These are phyloP conservation scores for Cyclargus thomasi DNA, from an alignment of 1,140 invertebrate genomes.

Conservation along the genomic window DNA sequence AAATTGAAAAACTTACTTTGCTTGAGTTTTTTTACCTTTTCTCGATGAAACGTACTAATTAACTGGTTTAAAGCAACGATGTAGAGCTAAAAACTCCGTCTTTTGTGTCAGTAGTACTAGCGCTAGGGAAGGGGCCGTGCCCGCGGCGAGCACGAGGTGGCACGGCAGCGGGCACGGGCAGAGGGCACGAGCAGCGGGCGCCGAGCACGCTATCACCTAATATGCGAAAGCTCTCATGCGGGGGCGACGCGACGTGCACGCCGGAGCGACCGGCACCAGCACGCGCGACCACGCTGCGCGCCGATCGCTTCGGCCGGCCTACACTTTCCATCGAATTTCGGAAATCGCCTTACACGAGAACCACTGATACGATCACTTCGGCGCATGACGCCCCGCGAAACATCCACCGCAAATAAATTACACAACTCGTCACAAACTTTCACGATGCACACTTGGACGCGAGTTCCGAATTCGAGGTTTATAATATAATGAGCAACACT, in stretches of 20 bases:
- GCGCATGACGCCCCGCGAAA: constrained; percentile 25
- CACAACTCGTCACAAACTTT: constrained; percentile 68
- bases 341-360: constrained; percentile 52
- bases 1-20: too few species aligned
- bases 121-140: too few species aligned
- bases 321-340: constrained; percentile 68
- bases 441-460: constrained; percentile 63
- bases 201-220: constrained; percentile 36
- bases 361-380: constrained; percentile 42
- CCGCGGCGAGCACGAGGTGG: too few species aligned
- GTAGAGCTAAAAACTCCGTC: background rate
- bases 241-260: constrained; percentile 34
- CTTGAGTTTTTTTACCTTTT: background rate
- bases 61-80: background rate
- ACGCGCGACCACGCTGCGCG: constrained; percentile 37
- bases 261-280: constrained; percentile 42
- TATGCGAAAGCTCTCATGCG: constrained; percentile 59
- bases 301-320: constrained; percentile 43
- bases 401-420: constrained; percentile 32
- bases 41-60: background rate
- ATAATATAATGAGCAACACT: constrained; percentile 70
- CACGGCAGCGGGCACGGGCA: too few species aligned
- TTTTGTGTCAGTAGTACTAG: too few species aligned
- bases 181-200: constrained; percentile 29
- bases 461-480: constrained; percentile 68